Percentiles rank a stretch among this genome's conserved stretches.
These are phyloP conservation scores for Orycteropus afer DNA, from an alignment of 2,113 vertebrate genomes.

Conservation along the genomic window DNA sequence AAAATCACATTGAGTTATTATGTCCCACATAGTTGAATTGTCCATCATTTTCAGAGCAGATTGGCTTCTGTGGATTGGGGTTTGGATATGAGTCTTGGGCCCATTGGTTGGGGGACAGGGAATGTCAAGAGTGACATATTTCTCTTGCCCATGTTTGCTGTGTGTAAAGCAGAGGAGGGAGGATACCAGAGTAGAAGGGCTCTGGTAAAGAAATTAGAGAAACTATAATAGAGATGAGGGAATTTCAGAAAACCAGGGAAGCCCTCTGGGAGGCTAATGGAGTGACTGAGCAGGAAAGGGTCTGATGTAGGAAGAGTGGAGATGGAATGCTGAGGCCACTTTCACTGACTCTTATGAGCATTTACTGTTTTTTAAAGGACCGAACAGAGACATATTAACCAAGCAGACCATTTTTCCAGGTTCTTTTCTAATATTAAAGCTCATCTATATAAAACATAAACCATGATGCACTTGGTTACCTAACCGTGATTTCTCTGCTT, in stretches of 20 bases:
- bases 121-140: background rate
- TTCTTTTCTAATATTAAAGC: background rate
- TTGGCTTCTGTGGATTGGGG: no score
- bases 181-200: background rate
- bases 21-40: background rate
- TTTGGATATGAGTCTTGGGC: background rate
- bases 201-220: background rate
- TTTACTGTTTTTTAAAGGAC: background rate
- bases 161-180: background rate
- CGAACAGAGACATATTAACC: background rate
- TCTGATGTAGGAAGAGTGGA: background rate
- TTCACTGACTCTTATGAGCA: accelerated
- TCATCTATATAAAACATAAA: background rate
- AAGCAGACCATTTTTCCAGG: background rate
- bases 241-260: background rate
- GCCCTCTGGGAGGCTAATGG: background rate
- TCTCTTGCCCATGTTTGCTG: background rate
- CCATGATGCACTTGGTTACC: background rate
- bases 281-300: background rate
- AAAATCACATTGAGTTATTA: background rate
- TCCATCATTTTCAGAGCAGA: background rate
- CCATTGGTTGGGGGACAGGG: background rate
- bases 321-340: no score
- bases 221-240: background rate
- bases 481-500: background rate